Base-by-base conservation (phyloP, 1,140 invertebrate species). In the Orius insidiosus region DNA sequence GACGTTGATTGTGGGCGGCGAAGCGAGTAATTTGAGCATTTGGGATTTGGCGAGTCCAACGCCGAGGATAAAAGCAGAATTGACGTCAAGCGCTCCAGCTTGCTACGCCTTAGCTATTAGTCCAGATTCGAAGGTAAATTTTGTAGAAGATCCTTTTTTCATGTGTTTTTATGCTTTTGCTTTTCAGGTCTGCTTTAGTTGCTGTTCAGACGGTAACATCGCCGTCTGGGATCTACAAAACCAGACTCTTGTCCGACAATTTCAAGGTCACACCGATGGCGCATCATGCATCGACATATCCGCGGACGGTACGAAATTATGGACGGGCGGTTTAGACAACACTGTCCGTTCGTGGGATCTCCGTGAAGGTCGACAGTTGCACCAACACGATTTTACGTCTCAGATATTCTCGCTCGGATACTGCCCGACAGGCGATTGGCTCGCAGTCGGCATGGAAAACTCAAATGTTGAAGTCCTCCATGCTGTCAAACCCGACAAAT, bases 201-300 rank as follows among this genome's bases (percentile, higher is more conserved):
- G 90, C 61, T 94, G 89, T 67, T 88, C 85, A 54, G 89, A 95
- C 66, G 90, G 90, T 10, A 89, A 93, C 63, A 93, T 95, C 47
- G 84, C 88, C 10, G 86, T 95, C 1, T 95, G 89, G 88, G 90
- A 95, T 65, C 65, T 95, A 8, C 85, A 89, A 61, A 93, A 89
- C 64, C 85, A 93, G 63, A 80, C 78, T 14, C 68, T 95, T 59
- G 86, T 97, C 54, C 73, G 89, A 57, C 89, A 95, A 66, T 94
- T 98, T 68, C 86, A 93, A 70, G 93, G 89, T 0, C 94, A 98
- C 65, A 92, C 87, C 38, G 93, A 97, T 66, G 92, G 93, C 50
- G 93, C 93, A 30, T 93, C 86, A 37, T 98, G 93, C 66, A 96
- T 98, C 57, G 93, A 97, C 65, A 93, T 98, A 48, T 92, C 88